Base-by-base conservation (phyloP, 2,797 vertebrate species). In the Ptychobarbus kaznakovi region DNA sequence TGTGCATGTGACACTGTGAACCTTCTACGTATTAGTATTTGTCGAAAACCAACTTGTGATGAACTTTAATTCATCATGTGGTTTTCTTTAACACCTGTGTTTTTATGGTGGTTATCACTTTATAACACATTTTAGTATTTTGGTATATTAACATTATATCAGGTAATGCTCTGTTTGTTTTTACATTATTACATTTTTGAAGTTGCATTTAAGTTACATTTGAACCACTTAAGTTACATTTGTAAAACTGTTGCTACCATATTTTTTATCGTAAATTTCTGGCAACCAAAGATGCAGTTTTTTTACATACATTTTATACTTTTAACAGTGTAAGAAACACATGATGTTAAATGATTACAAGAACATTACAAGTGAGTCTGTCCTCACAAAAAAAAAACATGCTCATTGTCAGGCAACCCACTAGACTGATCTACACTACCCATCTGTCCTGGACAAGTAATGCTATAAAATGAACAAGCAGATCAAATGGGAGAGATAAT, bases 391-490 rank as follows among this genome's bases (percentile, higher is more conserved):
- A 25, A 44, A 83, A 42, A 83, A 51, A 25, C 44, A 83, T 51
- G 42, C 72, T 51, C 32, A 76, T 46, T 83, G 72, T 75, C 58
- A 83, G 72, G 16, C 46, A 53, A 68, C 73, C 73, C 46, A 53
- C 82, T 56, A 35, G 73, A 61, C 61, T 68, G 73, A 83, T 83
- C 82, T 83, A 76, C 61, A 68, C 61, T 38, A 65, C 22, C 73
- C 82, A 68, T 83, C 82, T 76, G 61, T 51, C 73, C 16, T 68
- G 35, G 32, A 68, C 28, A 51, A 28, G 82, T 75, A 53, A 76
- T 42, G 73, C 82, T 76, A 68, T 66, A 65, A 83, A 75, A 83
- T 15, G 44, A 83, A 76, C 22, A 76, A 61, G 32, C 32, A 68
- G 80, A 56, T 73, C 69, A 73, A 73, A 82, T 46, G 53, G 18